Evolutionary conservation across 2,797 vertebrate genomes (phyloP).

Genomic region (Erpetoichthys calabaricus): DNA sequence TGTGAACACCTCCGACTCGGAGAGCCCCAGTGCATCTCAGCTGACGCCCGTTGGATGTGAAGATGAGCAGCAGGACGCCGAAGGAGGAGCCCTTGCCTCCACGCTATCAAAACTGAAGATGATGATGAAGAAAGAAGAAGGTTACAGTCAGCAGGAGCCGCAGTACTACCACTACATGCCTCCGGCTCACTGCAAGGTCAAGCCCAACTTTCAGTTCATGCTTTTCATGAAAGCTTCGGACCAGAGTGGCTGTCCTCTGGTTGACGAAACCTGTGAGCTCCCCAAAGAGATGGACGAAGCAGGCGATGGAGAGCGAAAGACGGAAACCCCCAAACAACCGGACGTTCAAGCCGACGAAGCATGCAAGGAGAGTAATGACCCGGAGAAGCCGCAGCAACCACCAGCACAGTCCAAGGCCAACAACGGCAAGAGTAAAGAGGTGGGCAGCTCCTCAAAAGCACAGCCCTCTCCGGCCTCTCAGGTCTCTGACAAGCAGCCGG

Average conservation of each 20-base stretch:
- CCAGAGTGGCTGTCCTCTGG: conserved; percentile 44
- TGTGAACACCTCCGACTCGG: conserved; percentile 18
- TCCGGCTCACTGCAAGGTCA: conserved; percentile 89
- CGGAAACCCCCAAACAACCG: conserved; percentile 15
- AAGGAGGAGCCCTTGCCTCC: conserved; percentile 63
- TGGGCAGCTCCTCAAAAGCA: conserved; percentile 9
- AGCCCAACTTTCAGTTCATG: conserved; percentile 91
- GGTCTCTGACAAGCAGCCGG: conserved; percentile 27
- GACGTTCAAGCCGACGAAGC: too few species aligned
- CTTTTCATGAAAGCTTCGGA: conserved; percentile 94
- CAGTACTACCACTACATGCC: conserved; percentile 95
- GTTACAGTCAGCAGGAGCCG: conserved; percentile 64
- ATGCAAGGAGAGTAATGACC: conserved; percentile 28
- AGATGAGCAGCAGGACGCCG: conserved; percentile 32
- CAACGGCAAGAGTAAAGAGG: conserved; percentile 25
- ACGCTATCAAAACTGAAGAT: conserved; percentile 89
- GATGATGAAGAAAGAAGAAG: conserved; percentile 88
- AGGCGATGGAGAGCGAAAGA: conserved; percentile 15
- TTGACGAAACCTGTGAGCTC: conserved; percentile 17
- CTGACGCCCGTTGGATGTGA: conserved; percentile 5
- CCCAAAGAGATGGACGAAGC: conserved; percentile 27
- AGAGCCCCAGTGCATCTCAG: conserved; percentile 16
- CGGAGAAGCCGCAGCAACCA: conserved; percentile 8
- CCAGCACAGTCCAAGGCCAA: conserved; percentile 22
- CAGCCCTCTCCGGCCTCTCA: conserved; percentile 4